Evolutionary conservation across 2,888 invertebrate species (phyloP), one percentile per base, ranked within the genome.

Genomic region (Timandra comae): DNA sequence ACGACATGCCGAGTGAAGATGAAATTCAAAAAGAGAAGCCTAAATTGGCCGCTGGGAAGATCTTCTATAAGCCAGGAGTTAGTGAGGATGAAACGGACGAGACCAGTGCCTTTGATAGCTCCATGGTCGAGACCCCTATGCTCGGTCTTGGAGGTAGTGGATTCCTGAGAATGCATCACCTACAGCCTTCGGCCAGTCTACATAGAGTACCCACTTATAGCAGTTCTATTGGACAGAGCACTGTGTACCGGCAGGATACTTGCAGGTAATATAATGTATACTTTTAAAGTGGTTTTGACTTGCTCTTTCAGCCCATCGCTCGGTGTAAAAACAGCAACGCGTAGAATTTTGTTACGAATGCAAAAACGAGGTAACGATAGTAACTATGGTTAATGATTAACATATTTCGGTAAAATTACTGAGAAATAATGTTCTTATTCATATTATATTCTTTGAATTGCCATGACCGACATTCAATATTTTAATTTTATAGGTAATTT

Each of bases 181-280:
- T 82, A n/a, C 69, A 79, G 7, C 72, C 76, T 0, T 69, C 79
- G 0, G 65, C 74, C 37, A 88, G 88, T 42, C 78, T 89, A 2
- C 87, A 88, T 35, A 78, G 89, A 40, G 86, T 88, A 62, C 88
- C 87, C 7, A 89, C 89, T 1, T 88, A 88, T 33, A 87, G 88
- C 66, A 89, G 89, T 53, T 88, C 88, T 5, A 88, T 89, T 48
- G 88, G 87, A 24, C 86, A 85, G 27, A 88, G 88, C 34, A 87
- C 88, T 23, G 56, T 84, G 1, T 86, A 84, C 42, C 72, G 88
- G 20, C 87, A 84, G 48, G 88, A 88, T 47, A 88, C 87, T 39
- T 86, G 87, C 74, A 88, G 88, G 88, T 88, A 49, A 55, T 48
- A 24, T 2, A 22, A 20, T 20, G 6, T 22, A 8, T 7, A n/a